Base-by-base conservation (phyloP, 2,797 vertebrate genomes). In the Poeciliopsis presidionis region DNA sequence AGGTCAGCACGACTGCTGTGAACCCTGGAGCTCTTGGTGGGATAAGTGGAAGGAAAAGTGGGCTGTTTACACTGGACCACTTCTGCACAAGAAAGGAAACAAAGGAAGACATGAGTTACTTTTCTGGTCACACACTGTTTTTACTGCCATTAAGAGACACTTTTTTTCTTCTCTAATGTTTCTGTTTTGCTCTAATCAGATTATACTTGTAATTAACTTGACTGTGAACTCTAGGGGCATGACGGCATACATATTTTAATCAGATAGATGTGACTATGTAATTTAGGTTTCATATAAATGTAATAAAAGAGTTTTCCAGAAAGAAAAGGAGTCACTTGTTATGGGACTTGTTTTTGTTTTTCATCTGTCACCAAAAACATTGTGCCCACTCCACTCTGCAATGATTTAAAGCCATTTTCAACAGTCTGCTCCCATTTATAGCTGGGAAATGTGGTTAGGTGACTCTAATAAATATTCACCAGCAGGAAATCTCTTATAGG, bases 31-130 rank as follows among this genome's bases (percentile, higher is more conserved):
- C 96, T 78, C 98, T 96, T 0, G 98, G 98, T 0, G 98, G 98
- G 89, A 99, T 99, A 51, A 99, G 95, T 0, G 98, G 98, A 49
- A 99, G 94, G 94, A 99, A 99, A 74, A 99, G 97, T 0, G 98
- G 98, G 86, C 97, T 99, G 95, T 96, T 99, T 81, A 99, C 98
- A 6, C 98, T 99, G 90, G 95, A 95, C 98, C 98, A 98, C 87
- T 98, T 99, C 98, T 99, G 67, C 80, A 81, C 4, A 73, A 45
- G 61, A 83, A 6, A 75, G 51, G 49, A 63, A 47, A 75, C 53
- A 72, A 69, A 80, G 69, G 79, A 30, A 73, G 45, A 81, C 51
- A 73, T 5, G 14, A 18, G 14, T 6, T 22, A 28, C 28, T 33
- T 43, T 1, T 69, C 65, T 74, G 77, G 61, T 72, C 30, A 71